A percentile compares a stretch with the other conserved stretches of the same genome.
Evolutionary conservation across 92 coral and sea anemone genomes (phyloP).

Genomic region (Porites cylindrica): DNA sequence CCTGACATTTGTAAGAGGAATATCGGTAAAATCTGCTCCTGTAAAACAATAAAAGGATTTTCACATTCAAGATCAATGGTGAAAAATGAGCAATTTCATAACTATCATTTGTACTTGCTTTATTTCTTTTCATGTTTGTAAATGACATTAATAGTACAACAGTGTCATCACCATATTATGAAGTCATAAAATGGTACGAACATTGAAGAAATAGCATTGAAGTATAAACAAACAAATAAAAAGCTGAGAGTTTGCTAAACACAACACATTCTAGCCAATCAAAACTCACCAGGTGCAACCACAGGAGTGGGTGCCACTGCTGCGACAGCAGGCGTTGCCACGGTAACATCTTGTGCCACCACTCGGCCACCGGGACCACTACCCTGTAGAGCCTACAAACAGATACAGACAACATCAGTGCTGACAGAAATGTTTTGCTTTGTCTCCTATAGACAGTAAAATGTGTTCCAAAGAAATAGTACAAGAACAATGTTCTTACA

Average conservation of each 20-base stretch:
- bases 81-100: neutral
- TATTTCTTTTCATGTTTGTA: too few species aligned
- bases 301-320: conserved; percentile 56
- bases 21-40: conserved; percentile 85
- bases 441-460: neutral
- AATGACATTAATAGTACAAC: too few species aligned
- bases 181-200: too few species aligned
- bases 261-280: neutral
- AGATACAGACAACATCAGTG: neutral
- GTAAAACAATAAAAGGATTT: neutral
- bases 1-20: conserved; percentile 91
- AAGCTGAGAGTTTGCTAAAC: too few species aligned
- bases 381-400: conserved; percentile 73
- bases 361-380: conserved; percentile 96
- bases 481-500: too few species aligned
- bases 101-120: neutral
- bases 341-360: conserved; percentile 77
- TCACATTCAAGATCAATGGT: neutral
- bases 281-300: conserved; percentile 42
- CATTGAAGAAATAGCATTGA: too few species aligned
- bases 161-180: too few species aligned
- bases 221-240: too few species aligned
- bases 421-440: neutral
- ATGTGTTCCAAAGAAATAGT: too few species aligned
- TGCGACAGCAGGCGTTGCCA: conserved; percentile 55